Base-by-base conservation (phyloP, 2,113 vertebrate species). In the Porphyrio hochstetteri region DNA sequence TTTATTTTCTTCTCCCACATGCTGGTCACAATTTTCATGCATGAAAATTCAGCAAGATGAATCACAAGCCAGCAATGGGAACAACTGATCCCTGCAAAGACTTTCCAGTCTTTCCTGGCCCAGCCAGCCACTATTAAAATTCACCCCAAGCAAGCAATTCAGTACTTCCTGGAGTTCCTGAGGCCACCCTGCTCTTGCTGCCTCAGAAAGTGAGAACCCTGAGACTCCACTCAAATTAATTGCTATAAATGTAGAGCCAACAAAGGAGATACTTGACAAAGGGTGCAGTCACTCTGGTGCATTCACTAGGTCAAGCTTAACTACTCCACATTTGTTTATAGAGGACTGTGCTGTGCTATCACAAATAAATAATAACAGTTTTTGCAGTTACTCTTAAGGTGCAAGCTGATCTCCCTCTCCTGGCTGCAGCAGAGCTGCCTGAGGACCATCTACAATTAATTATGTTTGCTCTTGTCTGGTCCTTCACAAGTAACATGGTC, bases 391-490 rank as follows among this genome's bases (percentile, higher is more conserved):
- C 3, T 4, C 46, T 0, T 0, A 5, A 53, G 19, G 15, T 17
- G 6, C 19, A 31, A 78, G 29, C 31, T 33, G 76, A 59, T 40
- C 42, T 16, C 23, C 35, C 61, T 80, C n/a, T 93, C 48, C 53
- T 38, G 10, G 48, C 48, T 0, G 0, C 10, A n/a, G 28, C 57
- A 55, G 42, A 36, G 52, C 1, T 50, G 28, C 35, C 61, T 0
- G 2, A 69, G 65, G 31, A 36, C 42, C 42, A 60, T 5, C 42
- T 57, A 81, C 24, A 8, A n/a, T 56, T 63, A 8, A n/a, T 56
- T 61, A 18, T 20, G 23, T n/a, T 18, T 59, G 75, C 44, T 57
- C 70, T 27, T 9, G 1, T 16, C 60, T 56, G 27, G 13, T 65
- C 35, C 52, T 61, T 55, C 63, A 17, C 29, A 36, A 44, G 36